Base-by-base conservation (phyloP, 2,113 vertebrate species). In the Tretioscincus oriximinensis region DNA sequence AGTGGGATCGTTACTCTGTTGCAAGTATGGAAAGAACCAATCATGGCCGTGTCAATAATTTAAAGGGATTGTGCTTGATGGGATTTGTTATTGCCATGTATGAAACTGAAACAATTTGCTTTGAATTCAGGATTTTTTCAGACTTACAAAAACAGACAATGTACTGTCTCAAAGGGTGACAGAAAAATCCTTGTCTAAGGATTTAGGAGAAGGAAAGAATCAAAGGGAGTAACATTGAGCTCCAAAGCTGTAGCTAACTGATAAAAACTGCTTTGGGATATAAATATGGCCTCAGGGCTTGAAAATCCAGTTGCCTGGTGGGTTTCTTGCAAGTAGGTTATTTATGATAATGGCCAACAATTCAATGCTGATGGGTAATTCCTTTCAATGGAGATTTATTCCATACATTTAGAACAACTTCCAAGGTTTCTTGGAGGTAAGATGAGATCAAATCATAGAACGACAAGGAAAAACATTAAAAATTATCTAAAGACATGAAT, bases 101-200 rank as follows among this genome's bases (percentile, higher is more conserved):
- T 60, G 81, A 68, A 89, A 81, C 8, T 66, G 84, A 77, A 79
- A 65, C 76, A 80, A 88, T 90, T 90, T 86, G 70, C 29, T 63
- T 85, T 71, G 77, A 47, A 72, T 87, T 49, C 16, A 11, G 47
- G 24, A 80, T 91, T 85, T 67, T 86, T 41, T 77, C 87, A 84
- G 54, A 49, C 76, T 84, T 83, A 73, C 66, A 79, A 66, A 66
- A 58, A 65, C 45, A 77, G 76, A 66, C 79, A 28, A 1, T 66
- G 16, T 54, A 76, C 0, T 24, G 31, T 60, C 81, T 73, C 65
- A 80, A 76, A 61, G 81, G 76, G 45, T 90, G 45, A 69, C 81
- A 82, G 74, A 72, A 66, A 22, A 58, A 28, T 80, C 76, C 45
- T 31, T 79, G 51, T 69, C 28, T 72, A 20, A 18, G 24, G 49